Base-by-base conservation (phyloP, 2,888 invertebrate genomes). In the Willowsia nigromaculata region DNA sequence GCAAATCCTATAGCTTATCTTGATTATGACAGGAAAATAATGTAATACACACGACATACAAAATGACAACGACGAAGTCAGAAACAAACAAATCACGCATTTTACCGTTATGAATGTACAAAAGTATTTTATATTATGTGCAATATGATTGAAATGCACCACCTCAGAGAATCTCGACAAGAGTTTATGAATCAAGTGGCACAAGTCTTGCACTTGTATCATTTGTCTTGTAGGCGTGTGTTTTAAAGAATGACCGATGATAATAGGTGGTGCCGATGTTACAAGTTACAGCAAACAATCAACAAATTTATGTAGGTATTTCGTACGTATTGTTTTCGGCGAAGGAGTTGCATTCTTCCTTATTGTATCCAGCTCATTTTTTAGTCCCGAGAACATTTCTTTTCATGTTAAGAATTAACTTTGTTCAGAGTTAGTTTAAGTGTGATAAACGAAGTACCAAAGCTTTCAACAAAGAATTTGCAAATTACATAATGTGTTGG, bases 231-330 rank as follows among this genome's bases (percentile, higher is more conserved):
- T 30, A 47, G 71, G 68, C 37, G 50, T 50, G 50, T 50, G 37
- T 76, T 47, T 22, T 9, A 9, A 68, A 40, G 50, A 50, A 76
- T 76, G 50, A 76, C 50, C 27, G 76, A 76, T 76, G 76, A 76
- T 47, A 18, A 76, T 71, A 76, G n/a, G 30, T 15, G 33, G 50
- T 76, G n/a, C 47, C 27, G 50, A 74, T 27, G 18, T n/a, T 50
- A 50, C 50, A n/a, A 50, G 50, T 30, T 50, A 47, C 50, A 76
- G 50, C 76, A 27, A 50, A 50, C 76, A 76, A 50, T 68, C 68
- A 68, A 68, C 27, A 50, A 50, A 25, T 27, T 27, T 50, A 50
- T 76, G 43, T 13, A 6, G 9, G 4, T 37, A 37, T 37, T 4
- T 9, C 9, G 9, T 37, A 6, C 5, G 40, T 7, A 86, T 80